A percentile compares a stretch with the other conserved stretches of the same genome.
These are phyloP conservation scores for Platypus cylindrus DNA, from an alignment of 2,888 invertebrate genomes.

Conservation along the genomic window DNA sequence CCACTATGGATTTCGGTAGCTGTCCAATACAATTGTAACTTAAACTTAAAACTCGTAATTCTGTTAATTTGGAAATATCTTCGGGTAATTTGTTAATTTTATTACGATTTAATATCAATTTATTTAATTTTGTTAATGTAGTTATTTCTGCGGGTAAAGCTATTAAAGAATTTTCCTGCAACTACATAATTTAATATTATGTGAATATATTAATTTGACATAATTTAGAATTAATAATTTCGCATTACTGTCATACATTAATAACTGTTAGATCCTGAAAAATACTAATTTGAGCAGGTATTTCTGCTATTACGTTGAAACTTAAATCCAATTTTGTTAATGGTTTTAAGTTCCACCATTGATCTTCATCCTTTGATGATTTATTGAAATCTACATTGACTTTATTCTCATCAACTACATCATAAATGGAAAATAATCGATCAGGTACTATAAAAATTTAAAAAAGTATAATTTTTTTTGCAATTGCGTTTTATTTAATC, in stretches of 20 bases:
- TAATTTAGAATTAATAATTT: slow-evolving; percentile 1
- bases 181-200: slow-evolving; percentile 35
- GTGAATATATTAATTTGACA: slow-evolving; percentile 3
- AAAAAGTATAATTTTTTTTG: too few species aligned
- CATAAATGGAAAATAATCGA: slow-evolving; percentile 61
- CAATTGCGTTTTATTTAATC: too few species aligned
- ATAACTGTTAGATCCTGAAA: slow-evolving; percentile 55
- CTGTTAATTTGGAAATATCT: slow-evolving; percentile 55
- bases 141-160: slow-evolving; percentile 62
- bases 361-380: slow-evolving; percentile 36
- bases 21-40: slow-evolving; percentile 59
- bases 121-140: slow-evolving; percentile 50
- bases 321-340: slow-evolving; percentile 67
- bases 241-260: slow-evolving; percentile 45
- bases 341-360: slow-evolving; percentile 77
- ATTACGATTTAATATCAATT: slow-evolving; percentile 56
- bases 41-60: slow-evolving; percentile 57
- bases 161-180: slow-evolving; percentile 72
- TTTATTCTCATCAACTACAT: slow-evolving; percentile 48
- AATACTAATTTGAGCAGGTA: slow-evolving; percentile 52
- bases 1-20: slow-evolving; percentile 60
- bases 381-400: slow-evolving; percentile 45
- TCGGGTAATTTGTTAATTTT: slow-evolving; percentile 49
- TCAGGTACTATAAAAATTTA: slow-evolving; percentile 46
- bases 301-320: slow-evolving; percentile 51